A percentile compares a stretch with the other conserved stretches of the same genome.
Conservation (phyloP, 2,113 vertebrate genomes). For the Suncus etruscus region DNA sequence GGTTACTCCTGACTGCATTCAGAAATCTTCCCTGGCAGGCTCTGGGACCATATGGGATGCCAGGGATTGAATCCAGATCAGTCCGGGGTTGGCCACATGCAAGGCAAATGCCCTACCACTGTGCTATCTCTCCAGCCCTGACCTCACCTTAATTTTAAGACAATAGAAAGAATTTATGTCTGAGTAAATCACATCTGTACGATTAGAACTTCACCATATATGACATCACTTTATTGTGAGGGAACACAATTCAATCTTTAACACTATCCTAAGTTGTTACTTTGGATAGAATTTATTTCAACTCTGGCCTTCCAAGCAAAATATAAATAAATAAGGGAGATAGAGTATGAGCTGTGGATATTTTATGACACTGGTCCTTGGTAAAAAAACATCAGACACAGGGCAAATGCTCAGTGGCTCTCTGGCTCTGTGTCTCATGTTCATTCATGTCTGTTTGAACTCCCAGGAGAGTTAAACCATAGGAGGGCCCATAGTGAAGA, state of each 20-base stretch:
- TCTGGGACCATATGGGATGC: no score
- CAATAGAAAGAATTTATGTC: background rate
- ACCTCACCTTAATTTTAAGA: slow-evolving; percentile 27
- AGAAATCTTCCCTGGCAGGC: no score
- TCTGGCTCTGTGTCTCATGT: background rate
- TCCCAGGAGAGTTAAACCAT: background rate
- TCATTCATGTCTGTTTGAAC: background rate
- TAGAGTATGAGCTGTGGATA: background rate
- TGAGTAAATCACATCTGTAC: background rate
- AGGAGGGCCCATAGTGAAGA: background rate
- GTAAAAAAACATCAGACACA: background rate
- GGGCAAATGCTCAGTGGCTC: background rate
- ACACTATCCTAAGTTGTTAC: background rate
- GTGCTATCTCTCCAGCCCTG: no score
- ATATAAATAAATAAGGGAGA: background rate
- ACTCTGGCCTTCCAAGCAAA: background rate
- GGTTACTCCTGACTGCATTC: no score
- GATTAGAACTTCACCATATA: background rate
- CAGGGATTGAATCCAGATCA: no score
- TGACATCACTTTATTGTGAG: background rate
- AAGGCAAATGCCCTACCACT: no score
- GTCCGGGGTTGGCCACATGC: no score
- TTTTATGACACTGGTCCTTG: background rate
- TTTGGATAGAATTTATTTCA: background rate
- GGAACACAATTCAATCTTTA: background rate